Conservation (phyloP, 64 coral and sea anemone species). For the Cladopsammia gracilis region DNA sequence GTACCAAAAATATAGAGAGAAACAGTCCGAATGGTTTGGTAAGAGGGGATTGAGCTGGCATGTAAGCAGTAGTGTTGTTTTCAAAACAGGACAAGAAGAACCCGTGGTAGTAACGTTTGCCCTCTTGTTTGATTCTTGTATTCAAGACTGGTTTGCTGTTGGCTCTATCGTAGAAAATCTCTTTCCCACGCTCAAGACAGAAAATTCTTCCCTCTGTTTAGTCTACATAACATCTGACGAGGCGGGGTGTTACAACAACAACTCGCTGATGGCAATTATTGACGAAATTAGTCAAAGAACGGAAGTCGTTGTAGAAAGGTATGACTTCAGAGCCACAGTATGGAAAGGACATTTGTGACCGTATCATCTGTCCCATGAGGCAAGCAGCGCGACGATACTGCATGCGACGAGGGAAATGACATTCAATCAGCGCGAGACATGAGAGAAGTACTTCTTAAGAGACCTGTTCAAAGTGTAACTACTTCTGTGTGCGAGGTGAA, state of each 20-base stretch:
- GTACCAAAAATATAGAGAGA: slow-evolving; percentile 34
- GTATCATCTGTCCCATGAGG: slow-evolving; percentile 71
- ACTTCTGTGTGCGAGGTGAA: slow-evolving; percentile 9
- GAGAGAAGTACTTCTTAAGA: slow-evolving; percentile 1
- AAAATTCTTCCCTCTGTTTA: slow-evolving; percentile 6
- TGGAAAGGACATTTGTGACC: slow-evolving; percentile 74
- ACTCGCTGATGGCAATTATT: slow-evolving; percentile 38
- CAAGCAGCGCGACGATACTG: slow-evolving; percentile 23
- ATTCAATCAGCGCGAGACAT: slow-evolving; percentile 35
- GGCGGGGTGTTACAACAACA: slow-evolving; percentile 61
- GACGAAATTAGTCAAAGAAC: slow-evolving; percentile 36
- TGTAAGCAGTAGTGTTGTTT: slow-evolving; percentile 37
- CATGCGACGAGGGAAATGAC: slow-evolving; percentile 58
- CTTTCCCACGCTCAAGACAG: not conserved
- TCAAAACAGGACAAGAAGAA: not conserved
- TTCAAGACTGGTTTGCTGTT: slow-evolving; percentile 72
- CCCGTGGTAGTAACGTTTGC: slow-evolving; percentile 30
- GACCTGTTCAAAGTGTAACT: slow-evolving; percentile 18
- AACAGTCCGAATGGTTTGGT: slow-evolving; percentile 58
- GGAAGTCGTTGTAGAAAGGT: slow-evolving; percentile 46
- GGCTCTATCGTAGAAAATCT: slow-evolving; percentile 45
- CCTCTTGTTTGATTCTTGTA: slow-evolving; percentile 53
- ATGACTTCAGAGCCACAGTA: slow-evolving; percentile 77
- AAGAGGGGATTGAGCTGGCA: slow-evolving; percentile 70
- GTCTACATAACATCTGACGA: slow-evolving; percentile 57